Percentiles rank a stretch among this genome's conserved stretches.
These are phyloP conservation scores for Petromus typicus DNA, from an alignment of 2,113 vertebrate species.

Conservation along the genomic window DNA sequence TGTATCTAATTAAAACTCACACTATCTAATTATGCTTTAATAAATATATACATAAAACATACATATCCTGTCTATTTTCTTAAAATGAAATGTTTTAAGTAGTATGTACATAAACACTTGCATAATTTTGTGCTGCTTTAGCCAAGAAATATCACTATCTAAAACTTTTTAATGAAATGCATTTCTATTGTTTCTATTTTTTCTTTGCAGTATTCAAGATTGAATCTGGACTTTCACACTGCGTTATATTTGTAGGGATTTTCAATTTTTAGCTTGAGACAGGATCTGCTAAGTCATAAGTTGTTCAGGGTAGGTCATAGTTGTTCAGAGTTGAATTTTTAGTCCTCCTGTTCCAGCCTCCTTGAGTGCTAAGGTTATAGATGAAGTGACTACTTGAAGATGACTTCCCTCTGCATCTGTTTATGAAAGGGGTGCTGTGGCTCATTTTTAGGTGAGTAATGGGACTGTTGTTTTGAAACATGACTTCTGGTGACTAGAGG, in stretches of 20 bases:
- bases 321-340: not conserved
- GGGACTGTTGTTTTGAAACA: not conserved
- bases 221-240: not conserved
- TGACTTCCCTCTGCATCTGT: not conserved
- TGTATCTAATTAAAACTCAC: conserved; percentile 73
- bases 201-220: not conserved
- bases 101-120: conserved; percentile 65
- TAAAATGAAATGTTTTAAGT: conserved; percentile 74
- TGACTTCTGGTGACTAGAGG: not conserved
- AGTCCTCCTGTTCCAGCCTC: not conserved
- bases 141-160: conserved; percentile 39
- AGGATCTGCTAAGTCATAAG: not conserved
- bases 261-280: not conserved
- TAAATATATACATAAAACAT: conserved; percentile 75
- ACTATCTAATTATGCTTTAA: conserved; percentile 75
- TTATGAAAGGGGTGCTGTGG: not conserved
- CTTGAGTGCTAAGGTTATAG: not conserved
- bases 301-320: not conserved
- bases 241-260: not conserved
- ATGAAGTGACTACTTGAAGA: not conserved
- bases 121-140: conserved; percentile 65
- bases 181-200: not conserved
- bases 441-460: too few relatives aligned
- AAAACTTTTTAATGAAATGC: conserved; percentile 38
- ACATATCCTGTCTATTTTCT: conserved; percentile 65